A percentile compares a stretch with the other conserved stretches of the same genome.
These are phyloP conservation scores for Pollenia angustigena DNA, from an alignment of 2,888 invertebrate species.

Conservation along the genomic window DNA sequence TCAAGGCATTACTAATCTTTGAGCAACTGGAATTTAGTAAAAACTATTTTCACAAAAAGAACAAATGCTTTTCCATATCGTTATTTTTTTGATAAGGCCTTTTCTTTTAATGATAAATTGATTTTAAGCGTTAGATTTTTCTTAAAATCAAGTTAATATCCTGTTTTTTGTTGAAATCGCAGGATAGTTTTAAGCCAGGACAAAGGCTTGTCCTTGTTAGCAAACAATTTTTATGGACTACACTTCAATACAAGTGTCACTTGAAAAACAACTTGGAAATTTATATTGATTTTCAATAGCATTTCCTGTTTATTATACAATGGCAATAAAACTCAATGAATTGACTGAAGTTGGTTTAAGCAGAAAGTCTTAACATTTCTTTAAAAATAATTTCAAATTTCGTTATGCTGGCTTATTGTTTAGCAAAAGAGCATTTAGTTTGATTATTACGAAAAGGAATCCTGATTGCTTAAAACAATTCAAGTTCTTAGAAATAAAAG, in stretches of 20 bases:
- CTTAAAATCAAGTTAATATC: slow-evolving; percentile 23
- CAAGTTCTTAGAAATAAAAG: slow-evolving; percentile 52
- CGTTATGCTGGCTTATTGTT: slow-evolving; percentile 61
- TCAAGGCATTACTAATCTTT: too few species aligned
- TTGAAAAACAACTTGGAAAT: slow-evolving; percentile 61
- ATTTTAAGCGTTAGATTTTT: too few species aligned
- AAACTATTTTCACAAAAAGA: too few species aligned
- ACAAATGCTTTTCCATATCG: too few species aligned
- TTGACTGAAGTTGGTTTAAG: background rate
- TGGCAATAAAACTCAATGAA: slow-evolving; percentile 25
- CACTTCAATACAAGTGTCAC: slow-evolving; percentile 70
- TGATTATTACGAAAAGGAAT: slow-evolving; percentile 23
- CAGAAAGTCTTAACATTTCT: background rate
- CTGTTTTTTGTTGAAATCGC: slow-evolving; percentile 44
- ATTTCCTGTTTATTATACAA: slow-evolving; percentile 66
- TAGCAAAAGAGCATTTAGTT: background rate
- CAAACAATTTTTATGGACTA: background rate
- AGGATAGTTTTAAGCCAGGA: background rate
- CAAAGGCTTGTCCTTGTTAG: slow-evolving; percentile 1
- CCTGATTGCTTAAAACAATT: slow-evolving; percentile 26
- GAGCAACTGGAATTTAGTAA: too few species aligned
- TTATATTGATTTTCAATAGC: slow-evolving; percentile 14
- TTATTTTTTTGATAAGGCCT: too few species aligned
- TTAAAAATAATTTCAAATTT: slow-evolving; percentile 47
- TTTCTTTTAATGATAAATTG: too few species aligned